Evolutionary conservation across 1,140 invertebrate genomes (phyloP), one percentile per base, ranked within the genome.

Genomic region (Drosophila eugracilis): DNA sequence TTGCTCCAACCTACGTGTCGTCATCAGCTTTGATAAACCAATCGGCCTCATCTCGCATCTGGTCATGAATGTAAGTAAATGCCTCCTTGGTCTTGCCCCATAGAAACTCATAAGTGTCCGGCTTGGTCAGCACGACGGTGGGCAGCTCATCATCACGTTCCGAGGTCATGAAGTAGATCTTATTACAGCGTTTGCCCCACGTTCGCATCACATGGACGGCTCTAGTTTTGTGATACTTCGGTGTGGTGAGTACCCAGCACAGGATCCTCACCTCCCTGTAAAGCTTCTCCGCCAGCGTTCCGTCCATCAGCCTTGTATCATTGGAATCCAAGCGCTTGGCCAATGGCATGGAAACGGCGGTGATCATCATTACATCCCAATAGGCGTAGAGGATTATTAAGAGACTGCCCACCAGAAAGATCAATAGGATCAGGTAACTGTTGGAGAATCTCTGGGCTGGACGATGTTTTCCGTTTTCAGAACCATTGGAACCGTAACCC

Each of bases 11-110:
- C 93, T 92, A 98, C 93, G 97, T 98, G 89, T 98, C 97, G 92
- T 98, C 97, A 89, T 98, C 97, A 37, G 97, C 97, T 92, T 98
- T 98, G 78, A 98, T 92, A 89, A 98, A 98, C 97, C 97, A 98
- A 91, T 98, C 97, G 7, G 94, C 96, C 73, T 97, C 93, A 67
- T 97, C 92, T 21, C 93, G 92, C 84, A 98, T 95, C 84, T 97
- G 93, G 48, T 96, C 93, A 81, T 97, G 97, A 6, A 97, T 93
- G 85, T 97, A 97, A 85, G 95, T 94, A 90, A 98, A 99, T 0
- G 97, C 97, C 84, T 95, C 95, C 92, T 97, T 98, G 1, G 98
- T 99, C 93, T 99, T 99, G n/a, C 95, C 96, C 97, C 98, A 99
- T 1, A 99, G 92, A 86, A 96, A 94, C 60, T 98, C 94, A 48